Base-by-base conservation (phyloP, 2,797 vertebrate genomes). In the Natrix natrix region DNA sequence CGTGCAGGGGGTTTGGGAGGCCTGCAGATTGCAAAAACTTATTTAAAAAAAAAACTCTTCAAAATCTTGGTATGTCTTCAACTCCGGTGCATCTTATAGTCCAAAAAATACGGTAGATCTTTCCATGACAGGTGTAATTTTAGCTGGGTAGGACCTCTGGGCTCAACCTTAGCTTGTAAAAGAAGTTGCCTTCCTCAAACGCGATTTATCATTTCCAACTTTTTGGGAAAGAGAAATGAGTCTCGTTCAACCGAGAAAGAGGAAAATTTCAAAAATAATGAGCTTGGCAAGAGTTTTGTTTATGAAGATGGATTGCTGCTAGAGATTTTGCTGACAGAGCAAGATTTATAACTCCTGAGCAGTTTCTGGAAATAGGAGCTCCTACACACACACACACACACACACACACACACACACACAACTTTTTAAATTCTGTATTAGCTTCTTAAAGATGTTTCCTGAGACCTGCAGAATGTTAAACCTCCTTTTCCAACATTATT, bases 321-420 rank as follows among this genome's bases (percentile, higher is more conserved):
- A 94, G 92, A 69, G 63, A 88, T 89, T 6, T 86, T 89, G 93
- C 88, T 28, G 94, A 88, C 93, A 0, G 28, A 88, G 0, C 57
- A 94, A 37, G 96, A 94, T 94, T 95, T 48, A 92, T 66, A 95
- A 91, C 92, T 90, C 87, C 55, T 37, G 74, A 94, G 94, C 13
- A 63, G 91, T 90, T 96, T 94, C 96, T 97, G 91, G 95, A 97
- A 97, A 96, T 95, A 96, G 94, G 91, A 89, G 55, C 88, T 66
- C 57, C 88, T 93, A 32, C 63, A 14, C 28, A 69, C 63, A 37
- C 61, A 63, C 61, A 63, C 8, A 60, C 22, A 24, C 20, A 61
- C 60, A 61, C 60, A 61, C 60, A 61, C 57, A 57, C 57, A 59
- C 57, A 59, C 57, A 59, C 56, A 57, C 56, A 16, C 56, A 57